phyloP scores from a whole-genome alignment of 2,888 invertebrate species.

The Pristionchus entomophagus region DNA sequence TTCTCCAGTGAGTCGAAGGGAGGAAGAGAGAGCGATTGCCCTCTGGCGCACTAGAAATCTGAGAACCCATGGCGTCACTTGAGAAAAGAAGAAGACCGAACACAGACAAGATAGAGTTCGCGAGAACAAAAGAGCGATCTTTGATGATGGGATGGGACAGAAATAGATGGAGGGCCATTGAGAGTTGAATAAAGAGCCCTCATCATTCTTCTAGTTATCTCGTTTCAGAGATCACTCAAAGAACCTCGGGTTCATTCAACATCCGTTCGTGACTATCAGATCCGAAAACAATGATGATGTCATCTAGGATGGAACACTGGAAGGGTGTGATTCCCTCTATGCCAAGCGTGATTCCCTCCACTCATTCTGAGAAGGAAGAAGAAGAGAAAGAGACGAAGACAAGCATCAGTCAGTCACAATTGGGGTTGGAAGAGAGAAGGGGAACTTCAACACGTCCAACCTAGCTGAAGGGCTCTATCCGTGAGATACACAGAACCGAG shows the following conservation, averaged over 20 bases:
- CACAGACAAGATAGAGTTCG: neutral
- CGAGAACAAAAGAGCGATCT: neutral
- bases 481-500: neutral
- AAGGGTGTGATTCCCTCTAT: neutral
- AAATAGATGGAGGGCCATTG: neutral
- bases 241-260: too few species aligned
- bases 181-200: too few species aligned
- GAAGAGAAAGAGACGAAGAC: neutral
- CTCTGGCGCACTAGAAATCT: neutral
- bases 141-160: neutral
- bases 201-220: too few species aligned
- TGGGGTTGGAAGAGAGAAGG: neutral
- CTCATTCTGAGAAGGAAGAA: slow-evolving; percentile 1
- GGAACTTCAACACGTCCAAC: too few species aligned
- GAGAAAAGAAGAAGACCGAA: neutral
- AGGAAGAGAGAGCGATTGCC: neutral
- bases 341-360: slow-evolving; percentile 34
- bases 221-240: too few species aligned
- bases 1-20: neutral
- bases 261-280: neutral
- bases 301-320: neutral
- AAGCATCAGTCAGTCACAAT: slow-evolving; percentile 2
- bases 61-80: neutral
- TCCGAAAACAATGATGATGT: neutral
- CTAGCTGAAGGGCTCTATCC: too few species aligned